A percentile compares a stretch with the other conserved stretches of the same genome.
phyloP scores from a whole-genome alignment of 2,113 vertebrate genomes.

The Typhlomys cinereus region DNA sequence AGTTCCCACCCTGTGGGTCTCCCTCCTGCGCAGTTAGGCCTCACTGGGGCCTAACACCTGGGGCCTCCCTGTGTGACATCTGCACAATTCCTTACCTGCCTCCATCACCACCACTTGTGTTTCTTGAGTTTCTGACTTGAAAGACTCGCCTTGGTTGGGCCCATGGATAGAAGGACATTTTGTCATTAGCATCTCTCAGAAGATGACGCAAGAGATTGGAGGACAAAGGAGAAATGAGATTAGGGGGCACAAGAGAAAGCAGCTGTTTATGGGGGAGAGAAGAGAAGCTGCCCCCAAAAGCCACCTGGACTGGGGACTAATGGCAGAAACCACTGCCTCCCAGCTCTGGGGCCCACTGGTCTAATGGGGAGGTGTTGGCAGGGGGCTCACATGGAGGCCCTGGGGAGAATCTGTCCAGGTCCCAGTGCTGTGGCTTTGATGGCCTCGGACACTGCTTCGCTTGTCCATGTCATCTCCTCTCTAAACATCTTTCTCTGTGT shows the following conservation, averaged over 20 bases:
- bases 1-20: not conserved
- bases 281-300: not conserved
- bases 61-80: not conserved
- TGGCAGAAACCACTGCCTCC: fast-evolving
- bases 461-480: not conserved
- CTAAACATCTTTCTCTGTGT: too few relatives aligned
- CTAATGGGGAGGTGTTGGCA: fast-evolving
- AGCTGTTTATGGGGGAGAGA: too few relatives aligned
- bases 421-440: too few relatives aligned
- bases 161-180: not conserved
- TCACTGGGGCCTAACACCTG: not conserved
- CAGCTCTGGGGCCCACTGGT: not conserved
- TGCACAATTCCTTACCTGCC: too few relatives aligned
- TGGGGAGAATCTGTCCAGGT: not conserved
- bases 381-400: not conserved
- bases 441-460: not conserved
- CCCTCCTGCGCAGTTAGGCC: not conserved
- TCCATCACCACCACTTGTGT: not conserved
- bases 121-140: not conserved
- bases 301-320: too few relatives aligned
- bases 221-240: not conserved
- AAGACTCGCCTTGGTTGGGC: not conserved
- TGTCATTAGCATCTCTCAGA: not conserved
- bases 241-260: not conserved
- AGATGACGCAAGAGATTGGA: not conserved